These are phyloP conservation scores for Fukomys damarensis DNA, from an alignment of 2,113 vertebrate species.

Conservation along the genomic window DNA sequence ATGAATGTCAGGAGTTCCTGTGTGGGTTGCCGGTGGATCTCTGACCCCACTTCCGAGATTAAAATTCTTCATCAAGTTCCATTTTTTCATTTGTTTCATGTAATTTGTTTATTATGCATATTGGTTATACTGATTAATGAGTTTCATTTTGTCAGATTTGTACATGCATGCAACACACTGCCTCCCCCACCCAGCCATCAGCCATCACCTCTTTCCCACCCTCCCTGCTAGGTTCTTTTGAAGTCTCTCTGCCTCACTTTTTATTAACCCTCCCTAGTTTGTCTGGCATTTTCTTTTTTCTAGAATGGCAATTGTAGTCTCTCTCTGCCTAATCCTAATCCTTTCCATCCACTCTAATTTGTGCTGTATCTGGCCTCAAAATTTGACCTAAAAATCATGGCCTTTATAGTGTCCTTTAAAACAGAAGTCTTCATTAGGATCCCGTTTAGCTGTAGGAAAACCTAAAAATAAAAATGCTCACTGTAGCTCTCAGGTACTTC, in stretches of 20 bases:
- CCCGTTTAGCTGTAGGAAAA: neutral
- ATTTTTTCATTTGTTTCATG: neutral
- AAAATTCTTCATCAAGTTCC: neutral
- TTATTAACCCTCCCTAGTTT: neutral
- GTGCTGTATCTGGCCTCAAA: neutral
- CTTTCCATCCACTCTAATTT: neutral
- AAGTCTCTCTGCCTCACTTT: neutral
- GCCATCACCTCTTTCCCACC: neutral
- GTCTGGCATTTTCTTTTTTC: neutral
- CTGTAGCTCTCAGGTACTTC: neutral
- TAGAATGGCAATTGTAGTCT: neutral
- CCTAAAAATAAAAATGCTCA: constrained; percentile 43
- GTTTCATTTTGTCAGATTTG: neutral
- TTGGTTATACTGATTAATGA: no score
- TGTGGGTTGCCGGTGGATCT: no score
- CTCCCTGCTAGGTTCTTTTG: neutral
- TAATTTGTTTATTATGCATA: neutral
- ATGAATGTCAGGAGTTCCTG: neutral
- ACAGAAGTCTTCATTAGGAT: constrained; percentile 6
- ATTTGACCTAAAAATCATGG: constrained; percentile 9
- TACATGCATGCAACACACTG: neutral
- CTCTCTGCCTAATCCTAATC: neutral
- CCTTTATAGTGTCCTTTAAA: neutral
- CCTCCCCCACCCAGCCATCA: no score
- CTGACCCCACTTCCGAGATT: neutral